A percentile compares a stretch with the other conserved stretches of the same genome.
Evolutionary conservation across 2,113 vertebrate species (phyloP).

Genomic region (Cariama cristata): DNA sequence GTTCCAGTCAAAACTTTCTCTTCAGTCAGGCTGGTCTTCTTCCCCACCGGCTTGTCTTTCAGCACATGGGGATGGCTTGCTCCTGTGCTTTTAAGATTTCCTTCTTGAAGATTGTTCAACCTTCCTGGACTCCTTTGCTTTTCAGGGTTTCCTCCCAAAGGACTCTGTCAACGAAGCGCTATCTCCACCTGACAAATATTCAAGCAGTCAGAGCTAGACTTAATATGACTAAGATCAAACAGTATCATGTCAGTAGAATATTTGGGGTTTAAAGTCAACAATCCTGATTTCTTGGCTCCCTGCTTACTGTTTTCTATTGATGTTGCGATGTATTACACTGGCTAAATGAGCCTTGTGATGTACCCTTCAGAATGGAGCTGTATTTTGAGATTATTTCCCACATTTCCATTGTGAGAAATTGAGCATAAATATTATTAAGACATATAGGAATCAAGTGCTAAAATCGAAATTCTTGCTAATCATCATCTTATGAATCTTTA

Average conservation of each 20-base stretch:
- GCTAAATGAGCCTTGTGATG: neutral
- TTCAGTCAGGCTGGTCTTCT: neutral
- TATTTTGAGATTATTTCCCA: neutral
- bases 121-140: neutral
- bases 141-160: neutral
- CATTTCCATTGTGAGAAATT: neutral
- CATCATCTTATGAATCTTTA: neutral
- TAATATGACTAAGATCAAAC: neutral
- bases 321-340: rapidly evolving
- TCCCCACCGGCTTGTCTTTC: neutral
- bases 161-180: neutral
- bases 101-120: neutral
- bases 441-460: neutral
- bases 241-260: neutral
- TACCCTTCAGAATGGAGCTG: neutral
- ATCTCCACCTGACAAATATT: neutral
- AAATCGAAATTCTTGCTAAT: neutral
- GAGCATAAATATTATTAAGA: neutral
- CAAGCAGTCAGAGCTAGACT: neutral
- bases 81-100: neutral
- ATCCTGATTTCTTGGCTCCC: neutral
- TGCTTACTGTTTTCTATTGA: neutral
- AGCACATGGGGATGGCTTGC: too few relatives aligned
- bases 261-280: neutral
- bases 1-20: neutral